Conservation (phyloP, 2,888 invertebrate genomes). For the Drosophila pegasa region DNA sequence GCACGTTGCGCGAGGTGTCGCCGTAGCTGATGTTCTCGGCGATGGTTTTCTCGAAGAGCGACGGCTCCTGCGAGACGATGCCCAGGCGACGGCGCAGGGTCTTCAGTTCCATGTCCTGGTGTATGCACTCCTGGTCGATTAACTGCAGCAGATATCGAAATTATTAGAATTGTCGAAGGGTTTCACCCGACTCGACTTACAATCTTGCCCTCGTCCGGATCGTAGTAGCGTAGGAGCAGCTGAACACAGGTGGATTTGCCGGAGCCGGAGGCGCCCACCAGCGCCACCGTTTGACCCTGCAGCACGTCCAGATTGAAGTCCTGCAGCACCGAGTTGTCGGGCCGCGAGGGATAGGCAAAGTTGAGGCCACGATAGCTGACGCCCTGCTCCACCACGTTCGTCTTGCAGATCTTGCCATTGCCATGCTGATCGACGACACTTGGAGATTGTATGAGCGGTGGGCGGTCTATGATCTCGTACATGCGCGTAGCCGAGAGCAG, state of each 20-base stretch:
- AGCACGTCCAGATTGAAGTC: slow-evolving; percentile 88
- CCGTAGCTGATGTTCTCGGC: slow-evolving; percentile 96
- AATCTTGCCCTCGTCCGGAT: slow-evolving; percentile 88
- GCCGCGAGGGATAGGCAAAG: slow-evolving; percentile 93
- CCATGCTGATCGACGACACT: slow-evolving; percentile 34
- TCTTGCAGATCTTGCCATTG: slow-evolving; percentile 49
- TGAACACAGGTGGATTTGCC: slow-evolving; percentile 93
- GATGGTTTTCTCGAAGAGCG: slow-evolving; percentile 94
- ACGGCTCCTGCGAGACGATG: slow-evolving; percentile 95
- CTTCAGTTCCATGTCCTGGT: slow-evolving; percentile 86
- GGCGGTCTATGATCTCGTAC: slow-evolving; percentile 87
- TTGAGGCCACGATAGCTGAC: slow-evolving; percentile 88
- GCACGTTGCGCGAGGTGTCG: slow-evolving; percentile 88
- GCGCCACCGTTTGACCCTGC: slow-evolving; percentile 89
- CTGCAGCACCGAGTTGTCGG: slow-evolving; percentile 89
- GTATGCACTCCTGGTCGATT: slow-evolving; percentile 86
- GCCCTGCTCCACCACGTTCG: slow-evolving; percentile 64
- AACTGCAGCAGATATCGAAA: slow-evolving; percentile 37
- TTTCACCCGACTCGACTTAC: slow-evolving; percentile 84
- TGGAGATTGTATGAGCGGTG: slow-evolving; percentile 86
- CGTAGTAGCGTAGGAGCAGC: slow-evolving; percentile 91
- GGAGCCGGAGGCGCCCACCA: slow-evolving; percentile 91
- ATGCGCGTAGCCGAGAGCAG: slow-evolving; percentile 89
- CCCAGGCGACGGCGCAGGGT: slow-evolving; percentile 91
- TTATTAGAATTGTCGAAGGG: background rate